Base-by-base conservation (phyloP, 2,797 vertebrate genomes). In the Allobates femoralis region DNA sequence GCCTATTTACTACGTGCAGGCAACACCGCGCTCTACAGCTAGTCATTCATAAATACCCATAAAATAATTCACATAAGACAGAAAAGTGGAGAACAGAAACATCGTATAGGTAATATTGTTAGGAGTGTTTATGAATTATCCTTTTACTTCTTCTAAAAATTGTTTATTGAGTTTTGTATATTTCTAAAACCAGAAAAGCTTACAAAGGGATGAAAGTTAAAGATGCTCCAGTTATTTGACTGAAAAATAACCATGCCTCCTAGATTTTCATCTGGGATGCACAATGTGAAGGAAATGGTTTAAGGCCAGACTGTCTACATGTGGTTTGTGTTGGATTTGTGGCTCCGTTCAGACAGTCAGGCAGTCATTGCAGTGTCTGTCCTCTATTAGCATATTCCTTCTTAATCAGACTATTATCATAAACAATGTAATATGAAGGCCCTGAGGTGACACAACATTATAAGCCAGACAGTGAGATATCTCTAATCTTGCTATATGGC, bases 321-420 rank as follows among this genome's bases (percentile, higher is more conserved):
- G 53, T 85, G 84, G 51, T 79, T 79, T 85, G n/a, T 73, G 66
- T 85, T 85, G 77, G 46, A n/a, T 56, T 67, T 85, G 75, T 85
- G 75, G 30, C 84, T 79, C 67, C 67, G 41, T 37, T 53, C 64
- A 71, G 46, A 85, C 23, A 56, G 41, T 55, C 34, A 30, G 34
- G n/a, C 16, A 71, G 34, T 60, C 51, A 73, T 73, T 79, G 76
- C 30, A 23, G 53, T 77, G 53, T 78, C 55, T 78, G 53, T 78
- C 55, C 76, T 32, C 8, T 41, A 71, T 78, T 58, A 58, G 28
- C 53, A 78, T 78, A 58, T 56, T 58, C 32, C 55, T 56, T 37
- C 69, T 32, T 56, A 34, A 58, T 78, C 51, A 58, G 32, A 78
- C 23, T 15, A 26, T 16, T 34, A 32, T 56, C 28, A 46, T 73